Base-by-base conservation (phyloP, 2,888 invertebrate species). In the Chrysomela aeneicollis region DNA sequence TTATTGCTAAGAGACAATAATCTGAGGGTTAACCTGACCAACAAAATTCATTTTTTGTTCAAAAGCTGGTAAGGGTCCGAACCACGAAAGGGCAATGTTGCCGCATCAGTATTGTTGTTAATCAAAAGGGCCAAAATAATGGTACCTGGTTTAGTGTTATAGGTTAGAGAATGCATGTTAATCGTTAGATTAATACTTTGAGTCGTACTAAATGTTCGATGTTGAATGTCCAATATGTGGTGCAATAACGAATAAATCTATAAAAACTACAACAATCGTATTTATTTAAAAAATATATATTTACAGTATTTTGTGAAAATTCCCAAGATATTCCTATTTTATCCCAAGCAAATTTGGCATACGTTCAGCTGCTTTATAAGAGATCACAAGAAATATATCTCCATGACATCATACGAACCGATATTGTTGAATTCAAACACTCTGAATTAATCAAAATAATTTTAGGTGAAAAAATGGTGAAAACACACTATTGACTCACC, bases 1-100 rank as follows among this genome's bases (percentile, higher is more conserved):
- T 83, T 83, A 83, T 83, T 83, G 83, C 83, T 83, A 82, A 76
- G 78, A 81, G 83, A 83, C 83, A 83, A 83, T 83, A 83, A 83
- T 83, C 83, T 79, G 78, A 63, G 76, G 76, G 76, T 76, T 73
- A 78, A 73, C 75, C 76, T 75, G 74, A 73, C 75, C 74, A 73
- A 74, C 66, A 74, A 66, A 69, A 68, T 67, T 54, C 58, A 57
- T 61, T 61, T 70, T 75, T 77, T 76, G 67, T 74, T 78, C 68
- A 73, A 78, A 82, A 82, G 83, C 83, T 83, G 83, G 83, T 83
- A 82, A 83, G 83, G 83, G 83, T 83, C 83, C 83, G 83, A 83
- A 83, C 80, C 81, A 82, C 80, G 81, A 75, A 69, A 59, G 73
- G 71, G 73, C 72, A 74, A 75, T 72, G 68, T 71, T 72, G 74